Base-by-base conservation (phyloP, 2,888 invertebrate species). In the Kuschelorhynchus macadamiae region DNA sequence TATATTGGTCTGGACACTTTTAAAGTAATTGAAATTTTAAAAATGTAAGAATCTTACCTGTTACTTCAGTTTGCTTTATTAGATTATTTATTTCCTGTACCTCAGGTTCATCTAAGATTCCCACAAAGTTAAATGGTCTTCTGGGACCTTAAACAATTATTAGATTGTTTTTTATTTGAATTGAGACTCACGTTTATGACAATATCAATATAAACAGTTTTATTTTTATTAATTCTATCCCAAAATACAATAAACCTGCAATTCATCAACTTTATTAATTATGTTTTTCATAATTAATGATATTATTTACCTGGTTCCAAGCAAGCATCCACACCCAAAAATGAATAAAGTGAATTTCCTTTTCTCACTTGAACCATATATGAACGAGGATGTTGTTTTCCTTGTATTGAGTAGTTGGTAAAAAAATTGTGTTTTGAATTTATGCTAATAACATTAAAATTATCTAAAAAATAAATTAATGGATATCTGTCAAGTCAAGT, bases 61-160 rank as follows among this genome's bases (percentile, higher is more conserved):
- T 80, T 0, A 78, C 74, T 57, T 87, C 85, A 5, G 90, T 87
- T 72, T 88, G 85, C 47, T 84, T 79, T 61, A 89, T 86, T 46
- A 92, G 85, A 67, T 85, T 83, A 64, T 87, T 81, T 53, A 94
- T 82, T 74, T 84, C 82, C 30, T 85, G 80, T 68, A 89, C 87
- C 81, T 91, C 91, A 18, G 85, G 79, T 5, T 82, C 72, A 69
- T 89, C 88, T 20, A 92, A 80, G 50, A 90, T 86, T 14, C 96
- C 97, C 77, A 96, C 91, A 81, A 96, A 96, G 85, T 97, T 96
- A 79, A 95, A 96, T 1, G 96, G 96, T 74, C 96, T 85, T 73
- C 91, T 88, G 8, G 94, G 90, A 5, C 76, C 76, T 76, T 16
- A 4, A 63, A 52, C 12, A 42, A n/a, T n/a, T n/a, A n/a, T n/a